Conservation (phyloP, 2,113 vertebrate genomes). For the Cricetomys ansorgei region DNA sequence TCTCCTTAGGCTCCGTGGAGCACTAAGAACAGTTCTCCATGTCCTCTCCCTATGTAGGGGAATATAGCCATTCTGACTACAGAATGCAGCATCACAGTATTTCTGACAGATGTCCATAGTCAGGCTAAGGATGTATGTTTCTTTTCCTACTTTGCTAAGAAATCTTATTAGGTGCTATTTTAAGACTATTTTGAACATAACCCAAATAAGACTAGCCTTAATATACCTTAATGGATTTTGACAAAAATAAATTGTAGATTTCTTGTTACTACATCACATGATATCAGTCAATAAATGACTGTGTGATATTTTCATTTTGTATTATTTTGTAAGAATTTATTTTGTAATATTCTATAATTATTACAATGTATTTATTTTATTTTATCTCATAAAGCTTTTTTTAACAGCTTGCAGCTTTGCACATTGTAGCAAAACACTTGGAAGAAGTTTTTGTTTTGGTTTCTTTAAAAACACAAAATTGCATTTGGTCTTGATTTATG, state of each 20-base stretch:
- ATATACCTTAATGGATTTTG: not conserved
- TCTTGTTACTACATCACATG: not conserved
- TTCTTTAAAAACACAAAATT: too few relatives aligned
- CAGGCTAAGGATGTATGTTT: not conserved
- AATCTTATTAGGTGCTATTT: not conserved
- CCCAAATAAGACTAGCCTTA: not conserved
- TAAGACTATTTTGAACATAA: not conserved
- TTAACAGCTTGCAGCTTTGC: not conserved
- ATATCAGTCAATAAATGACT: not conserved
- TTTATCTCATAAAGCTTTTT: not conserved
- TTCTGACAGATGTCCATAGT: not conserved
- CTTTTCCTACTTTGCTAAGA: not conserved
- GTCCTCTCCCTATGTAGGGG: too few relatives aligned
- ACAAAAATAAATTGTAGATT: not conserved
- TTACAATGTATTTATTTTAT: not conserved
- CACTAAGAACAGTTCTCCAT: not conserved
- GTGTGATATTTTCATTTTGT: not conserved
- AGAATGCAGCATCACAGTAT: not conserved
- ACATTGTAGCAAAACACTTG: too few relatives aligned
- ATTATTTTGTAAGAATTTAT: not conserved
- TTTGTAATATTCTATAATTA: not conserved
- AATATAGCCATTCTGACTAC: not conserved
- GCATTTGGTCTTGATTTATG: too few relatives aligned
- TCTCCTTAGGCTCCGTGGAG: not conserved
- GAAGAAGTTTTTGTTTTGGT: too few relatives aligned